A percentile compares a stretch with the other conserved stretches of the same genome.
phyloP scores from a whole-genome alignment of 2,113 vertebrate species.

The Ursus arctos region DNA sequence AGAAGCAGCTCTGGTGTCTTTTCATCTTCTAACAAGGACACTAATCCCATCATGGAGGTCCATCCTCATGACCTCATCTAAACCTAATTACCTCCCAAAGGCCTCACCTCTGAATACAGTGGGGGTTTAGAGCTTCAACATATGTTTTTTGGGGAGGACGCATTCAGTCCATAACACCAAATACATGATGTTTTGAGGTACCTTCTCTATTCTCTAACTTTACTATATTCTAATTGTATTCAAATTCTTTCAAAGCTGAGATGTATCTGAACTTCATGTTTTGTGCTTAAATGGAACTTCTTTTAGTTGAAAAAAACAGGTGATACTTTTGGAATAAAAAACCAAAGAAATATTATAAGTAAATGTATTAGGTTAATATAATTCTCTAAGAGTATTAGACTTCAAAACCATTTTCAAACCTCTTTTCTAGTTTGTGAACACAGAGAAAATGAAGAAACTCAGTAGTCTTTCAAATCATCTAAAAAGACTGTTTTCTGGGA shows the following conservation, averaged over 20 bases:
- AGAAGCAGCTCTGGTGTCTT: background rate
- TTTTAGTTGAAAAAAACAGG: conserved; percentile 25
- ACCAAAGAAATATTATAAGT: conserved; percentile 2
- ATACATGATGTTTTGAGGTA: background rate
- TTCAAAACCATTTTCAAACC: conserved; percentile 37
- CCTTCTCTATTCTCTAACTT: background rate
- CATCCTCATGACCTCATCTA: background rate
- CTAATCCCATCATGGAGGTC: background rate
- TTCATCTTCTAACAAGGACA: background rate
- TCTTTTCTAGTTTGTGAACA: conserved; percentile 11
- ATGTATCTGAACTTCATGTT: background rate
- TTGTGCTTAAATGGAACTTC: background rate
- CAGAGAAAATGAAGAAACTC: conserved; percentile 44
- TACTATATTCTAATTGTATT: background rate
- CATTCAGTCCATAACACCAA: background rate
- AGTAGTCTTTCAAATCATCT: background rate
- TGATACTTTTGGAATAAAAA: background rate
- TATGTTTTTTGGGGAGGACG: background rate
- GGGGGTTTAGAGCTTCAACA: background rate
- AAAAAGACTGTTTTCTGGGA: background rate
- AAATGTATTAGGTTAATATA: background rate
- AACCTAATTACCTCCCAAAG: background rate
- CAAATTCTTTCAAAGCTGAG: background rate
- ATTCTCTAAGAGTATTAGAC: background rate
- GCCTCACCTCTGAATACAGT: background rate